Base-by-base conservation (phyloP, 2,888 invertebrate genomes). In the Calameuta idolon region DNA sequence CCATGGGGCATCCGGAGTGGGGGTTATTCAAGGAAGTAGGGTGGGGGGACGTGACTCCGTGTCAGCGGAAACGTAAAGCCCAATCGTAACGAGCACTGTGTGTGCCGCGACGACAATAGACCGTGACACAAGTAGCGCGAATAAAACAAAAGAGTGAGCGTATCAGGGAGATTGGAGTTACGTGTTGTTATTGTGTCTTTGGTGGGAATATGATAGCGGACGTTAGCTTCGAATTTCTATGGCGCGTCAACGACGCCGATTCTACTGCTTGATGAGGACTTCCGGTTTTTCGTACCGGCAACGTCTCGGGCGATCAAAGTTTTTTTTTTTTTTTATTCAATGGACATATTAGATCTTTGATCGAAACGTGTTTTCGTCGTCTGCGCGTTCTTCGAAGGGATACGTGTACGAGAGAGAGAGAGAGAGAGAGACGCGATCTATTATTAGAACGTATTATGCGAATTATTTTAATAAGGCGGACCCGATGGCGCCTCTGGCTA, bases 401-500 rank as follows among this genome's bases (percentile, higher is more conserved):
- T 12, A 40, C 5, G 5, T 4, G 40, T 40, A 40, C 15, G 40
- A 15, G 40, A 40, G 40, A 15, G 40, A 12, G 4, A 40, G 37
- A 0, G 1, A 55, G 23, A 55, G 15, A 23, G 23, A 23, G 55
- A 23, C 23, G 1, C 23, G 55, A 15, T 55, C 23, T 55, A 55
- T 55, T 55, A 55, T 55, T 55, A 55, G 55, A 71, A 71, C 15
- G 71, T 12, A 34, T 71, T 71, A 71, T 71, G 12, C 31, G 71
- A 23, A 71, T 71, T 71, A 71, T 31, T 71, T 71, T 71, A 71
- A 71, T 71, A 71, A 71, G 71, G 33, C 33, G 71, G 71, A 71
- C 71, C 31, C 71, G 12, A 34, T 34, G 71, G 71, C 71, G 71
- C 71, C 71, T 12, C 71, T 71, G 33, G 71, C 33, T 34, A 23